Evolutionary conservation across 2,113 vertebrate genomes (phyloP), one percentile per base, ranked within the genome.

Genomic region (Edolisoma coerulescens): DNA sequence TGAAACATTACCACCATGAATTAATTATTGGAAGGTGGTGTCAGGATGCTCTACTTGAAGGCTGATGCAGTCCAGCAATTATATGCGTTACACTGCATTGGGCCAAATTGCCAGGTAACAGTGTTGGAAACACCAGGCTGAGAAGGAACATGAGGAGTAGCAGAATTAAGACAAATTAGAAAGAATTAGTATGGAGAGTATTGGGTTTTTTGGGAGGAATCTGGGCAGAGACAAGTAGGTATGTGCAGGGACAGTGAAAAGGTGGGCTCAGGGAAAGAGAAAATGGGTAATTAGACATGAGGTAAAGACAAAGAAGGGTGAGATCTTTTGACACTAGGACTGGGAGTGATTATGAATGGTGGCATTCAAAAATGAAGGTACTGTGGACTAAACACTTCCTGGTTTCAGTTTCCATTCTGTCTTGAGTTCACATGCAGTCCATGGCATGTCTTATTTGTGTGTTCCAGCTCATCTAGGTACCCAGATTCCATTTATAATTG

Each of bases 301-400:
- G 21, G 19, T 70, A 50, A 87, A 64, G 53, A 14, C 19, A 65
- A 61, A 64, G n/a, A 85, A 49, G 9, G 20, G 11, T 87, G 26
- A 45, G 28, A n/a, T 21, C 13, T 74, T 93, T 33, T 57, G 30
- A 3, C 32, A 35, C 8, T 45, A 53, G 60, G 42, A 57, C 32
- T 37, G 42, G 1, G 5, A 60, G 3, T 53, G 20, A 39, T 42
- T 75, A 20, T 32, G 2, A 5, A 4, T 28, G 5, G 5, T n/a
- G 15, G 7, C 82, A 56, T 54, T 84, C 7, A 50, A 50, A 76
- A 91, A 32, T n/a, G 7, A 47, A 68, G 28, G 10, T 73, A 56
- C 19, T 30, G 4, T 69, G 49, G 16, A 54, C 28, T 80, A 87
- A 77, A 52, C 21, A 52, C 2, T 0, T 82, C 42, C 54, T 81